Evolutionary conservation across 2,888 invertebrate genomes (phyloP).

Genomic region (Cheilosia pagana): DNA sequence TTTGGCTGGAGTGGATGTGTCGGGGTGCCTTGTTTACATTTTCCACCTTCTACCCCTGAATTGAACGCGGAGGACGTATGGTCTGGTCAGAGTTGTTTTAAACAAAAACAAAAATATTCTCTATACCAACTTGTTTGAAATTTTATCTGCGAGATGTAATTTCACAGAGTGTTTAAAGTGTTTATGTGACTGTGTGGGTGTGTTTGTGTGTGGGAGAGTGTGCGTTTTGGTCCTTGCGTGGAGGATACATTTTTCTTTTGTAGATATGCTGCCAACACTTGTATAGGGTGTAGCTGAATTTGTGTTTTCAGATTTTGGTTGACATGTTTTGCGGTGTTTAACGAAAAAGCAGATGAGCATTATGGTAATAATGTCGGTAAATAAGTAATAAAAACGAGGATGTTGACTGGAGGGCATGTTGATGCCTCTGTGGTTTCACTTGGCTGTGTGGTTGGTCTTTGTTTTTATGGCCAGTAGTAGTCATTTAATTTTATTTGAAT

Average conservation of each 20-base stretch:
- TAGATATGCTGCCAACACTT: not conserved
- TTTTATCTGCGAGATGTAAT: slow-evolving; percentile 57
- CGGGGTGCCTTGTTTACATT: slow-evolving; percentile 63
- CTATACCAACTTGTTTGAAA: slow-evolving; percentile 29
- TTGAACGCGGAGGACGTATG: not conserved
- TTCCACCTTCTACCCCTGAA: slow-evolving; percentile 33
- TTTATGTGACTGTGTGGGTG: slow-evolving; percentile 6
- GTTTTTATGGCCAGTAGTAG: not conserved
- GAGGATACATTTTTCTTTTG: slow-evolving; percentile 9
- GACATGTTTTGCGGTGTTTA: slow-evolving; percentile 11
- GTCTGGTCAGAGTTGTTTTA: not conserved
- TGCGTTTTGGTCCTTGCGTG: slow-evolving; percentile 47
- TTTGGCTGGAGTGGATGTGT: slow-evolving; percentile 23
- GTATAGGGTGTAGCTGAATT: slow-evolving; percentile 27
- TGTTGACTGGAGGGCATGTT: not conserved
- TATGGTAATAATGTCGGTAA: slow-evolving; percentile 40
- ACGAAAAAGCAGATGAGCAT: slow-evolving; percentile 10
- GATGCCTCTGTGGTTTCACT: not conserved
- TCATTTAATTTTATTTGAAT: not conserved
- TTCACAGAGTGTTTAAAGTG: slow-evolving; percentile 43
- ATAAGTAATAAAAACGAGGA: slow-evolving; percentile 35
- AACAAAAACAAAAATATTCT: not conserved
- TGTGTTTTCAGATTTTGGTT: slow-evolving; percentile 11
- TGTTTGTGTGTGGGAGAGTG: slow-evolving; percentile 30
- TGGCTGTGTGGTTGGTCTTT: not conserved